A percentile compares a stretch with the other conserved stretches of the same genome.
Conservation (phyloP, 2,797 vertebrate genomes). For the Notolepis coatsorum region DNA sequence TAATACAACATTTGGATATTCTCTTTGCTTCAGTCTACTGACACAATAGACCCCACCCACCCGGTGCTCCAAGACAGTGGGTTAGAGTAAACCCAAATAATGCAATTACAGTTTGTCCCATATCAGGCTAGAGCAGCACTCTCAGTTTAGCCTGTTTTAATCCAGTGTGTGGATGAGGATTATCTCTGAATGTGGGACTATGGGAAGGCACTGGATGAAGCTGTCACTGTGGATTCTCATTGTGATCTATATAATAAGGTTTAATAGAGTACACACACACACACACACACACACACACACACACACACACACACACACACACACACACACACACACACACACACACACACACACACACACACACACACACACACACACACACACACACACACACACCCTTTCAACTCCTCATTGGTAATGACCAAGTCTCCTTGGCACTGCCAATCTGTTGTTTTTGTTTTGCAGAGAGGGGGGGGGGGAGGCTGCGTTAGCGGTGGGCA, state of each 20-base stretch:
- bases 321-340: background rate
- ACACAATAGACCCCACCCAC: too few relatives aligned
- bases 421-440: too few relatives aligned
- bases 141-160: conserved; percentile 7
- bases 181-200: conserved; percentile 8
- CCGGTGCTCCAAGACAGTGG: too few relatives aligned
- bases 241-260: conserved; percentile 40
- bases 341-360: conserved; percentile 1
- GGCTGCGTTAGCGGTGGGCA: conserved; percentile 2
- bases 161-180: background rate
- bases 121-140: conserved; percentile 8
- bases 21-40: too few relatives aligned
- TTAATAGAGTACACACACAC: conserved; percentile 1
- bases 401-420: too few relatives aligned
- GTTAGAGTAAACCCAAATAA: too few relatives aligned
- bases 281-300: background rate
- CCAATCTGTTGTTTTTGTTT: too few relatives aligned
- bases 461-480: too few relatives aligned
- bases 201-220: conserved; percentile 31
- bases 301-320: too few relatives aligned
- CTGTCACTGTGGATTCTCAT: conserved; percentile 32
- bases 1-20: too few relatives aligned
- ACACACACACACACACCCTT: background rate
- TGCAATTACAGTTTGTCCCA: too few relatives aligned
- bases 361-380: background rate